phyloP scores from a whole-genome alignment of 2,113 vertebrate species.

The Malurus cyaneus region DNA sequence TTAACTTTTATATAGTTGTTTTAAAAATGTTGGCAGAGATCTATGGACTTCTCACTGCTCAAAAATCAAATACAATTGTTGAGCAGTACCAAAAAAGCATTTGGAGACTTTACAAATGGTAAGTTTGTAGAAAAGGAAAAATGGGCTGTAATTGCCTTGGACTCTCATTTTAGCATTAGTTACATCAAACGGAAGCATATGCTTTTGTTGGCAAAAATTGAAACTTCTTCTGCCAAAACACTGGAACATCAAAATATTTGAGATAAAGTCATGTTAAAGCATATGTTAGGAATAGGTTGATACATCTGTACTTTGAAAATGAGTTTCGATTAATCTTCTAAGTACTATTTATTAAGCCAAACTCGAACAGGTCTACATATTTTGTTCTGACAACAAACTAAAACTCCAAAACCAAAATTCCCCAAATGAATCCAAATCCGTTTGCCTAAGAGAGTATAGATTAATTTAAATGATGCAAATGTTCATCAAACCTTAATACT shows the following conservation, averaged over 20 bases:
- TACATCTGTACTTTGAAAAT: not conserved
- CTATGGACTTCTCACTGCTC: not conserved
- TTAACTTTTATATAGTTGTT: slow-evolving; percentile 31
- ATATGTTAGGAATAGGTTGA: not conserved
- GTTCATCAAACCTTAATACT: not conserved
- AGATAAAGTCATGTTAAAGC: not conserved
- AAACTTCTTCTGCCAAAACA: slow-evolving; percentile 12
- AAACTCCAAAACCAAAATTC: not conserved
- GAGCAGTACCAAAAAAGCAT: slow-evolving; percentile 3
- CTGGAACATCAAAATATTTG: not conserved
- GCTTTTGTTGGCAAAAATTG: slow-evolving; percentile 37
- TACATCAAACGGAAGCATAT: slow-evolving; percentile 36
- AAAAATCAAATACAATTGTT: not conserved
- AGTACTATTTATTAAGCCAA: not conserved
- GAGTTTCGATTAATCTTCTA: not conserved
- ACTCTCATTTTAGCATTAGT: slow-evolving; percentile 16
- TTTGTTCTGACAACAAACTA: not conserved
- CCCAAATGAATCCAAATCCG: not conserved
- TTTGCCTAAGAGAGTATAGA: not conserved
- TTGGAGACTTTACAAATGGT: slow-evolving; percentile 18
- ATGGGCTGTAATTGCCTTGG: not conserved
- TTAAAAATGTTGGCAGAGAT: slow-evolving; percentile 12
- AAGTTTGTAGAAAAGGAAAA: slow-evolving; percentile 50
- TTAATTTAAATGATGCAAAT: not conserved
- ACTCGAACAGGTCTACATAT: not conserved